These are phyloP conservation scores for Lydus trimaculatus DNA, from an alignment of 2,888 invertebrate genomes.

Conservation along the genomic window DNA sequence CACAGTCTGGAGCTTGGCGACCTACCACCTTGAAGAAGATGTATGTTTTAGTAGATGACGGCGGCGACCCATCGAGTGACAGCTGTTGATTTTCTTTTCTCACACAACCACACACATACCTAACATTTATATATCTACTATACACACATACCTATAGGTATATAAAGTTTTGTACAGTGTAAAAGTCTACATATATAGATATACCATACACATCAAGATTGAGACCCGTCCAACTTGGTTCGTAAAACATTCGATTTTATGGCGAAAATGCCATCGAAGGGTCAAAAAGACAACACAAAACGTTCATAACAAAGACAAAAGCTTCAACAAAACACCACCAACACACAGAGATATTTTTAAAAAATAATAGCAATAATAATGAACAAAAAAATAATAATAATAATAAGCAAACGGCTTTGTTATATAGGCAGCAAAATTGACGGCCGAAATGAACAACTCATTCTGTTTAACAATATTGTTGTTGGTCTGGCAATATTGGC, in stretches of 20 bases:
- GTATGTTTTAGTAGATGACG: slow-evolving; percentile 47
- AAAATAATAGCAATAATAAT: neutral
- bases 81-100: slow-evolving; percentile 45
- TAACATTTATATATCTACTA: neutral
- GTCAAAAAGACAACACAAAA: neutral
- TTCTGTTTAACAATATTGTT: slow-evolving; percentile 11
- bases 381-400: neutral
- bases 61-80: slow-evolving; percentile 54
- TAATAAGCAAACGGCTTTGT: slow-evolving; percentile 7
- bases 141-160: neutral
- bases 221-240: slow-evolving; percentile 18
- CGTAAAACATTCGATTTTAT: slow-evolving; percentile 32
- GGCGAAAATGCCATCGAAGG: slow-evolving; percentile 26
- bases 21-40: slow-evolving; percentile 55
- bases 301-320: slow-evolving; percentile 2
- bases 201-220: neutral
- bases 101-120: neutral
- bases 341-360: neutral
- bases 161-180: too few species aligned
- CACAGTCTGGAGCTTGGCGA: neutral
- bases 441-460: slow-evolving; percentile 15
- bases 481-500: neutral
- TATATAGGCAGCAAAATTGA: slow-evolving; percentile 6
- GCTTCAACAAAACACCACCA: neutral
- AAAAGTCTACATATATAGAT: too few species aligned